Evolutionary conservation across 2,113 vertebrate genomes (phyloP), one percentile per base, ranked within the genome.

Genomic region (Colistium nudipinnis): DNA sequence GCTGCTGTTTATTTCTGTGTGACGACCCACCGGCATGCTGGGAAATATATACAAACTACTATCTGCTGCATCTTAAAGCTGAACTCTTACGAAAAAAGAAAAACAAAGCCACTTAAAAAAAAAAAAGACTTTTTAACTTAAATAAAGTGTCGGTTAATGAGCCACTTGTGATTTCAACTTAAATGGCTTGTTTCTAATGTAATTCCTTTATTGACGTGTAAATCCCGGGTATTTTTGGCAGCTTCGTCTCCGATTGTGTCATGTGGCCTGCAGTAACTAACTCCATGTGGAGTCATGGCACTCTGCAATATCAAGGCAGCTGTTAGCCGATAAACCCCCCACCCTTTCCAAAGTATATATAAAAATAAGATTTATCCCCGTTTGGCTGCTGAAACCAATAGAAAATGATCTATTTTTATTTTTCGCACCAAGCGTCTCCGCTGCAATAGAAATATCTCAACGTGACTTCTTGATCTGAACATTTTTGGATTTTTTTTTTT

Each of bases 1-100:
- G 38, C 47, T 45, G 53, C 9, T 44, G 16, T 68, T 73, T 74
- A 53, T 68, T 63, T 74, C 31, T 47, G 24, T 55, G 55, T 28
- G 30, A 48, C 67, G 66, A 71, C 54, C 20, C 55, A 48, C 48
- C 39, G 38, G 30, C 22, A 9, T 14, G 24, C 47, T 10, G 24
- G 17, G 30, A 38, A 11, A 22, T 22, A 19, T 28, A 53, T 30
- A 53, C 59, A 28, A 52, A 25, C 47, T 19, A 25, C 45, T 59
- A 56, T 69, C 49, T 24, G 10, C 3, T 48, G 56, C 17, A 25
- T 62, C 54, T n/a, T 9, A 61, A 47, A 4, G 9, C 36, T 33
- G 33, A 13, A 30, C 25, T 17, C 5, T 6, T 17, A 17, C 3
- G 33, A 24, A 19, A 44, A 33, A 19, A 22, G 12, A n/a, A n/a